Evolutionary conservation across 2,888 invertebrate species (phyloP), one percentile per base, ranked within the genome.

Genomic region (Drosophila quinaria): DNA sequence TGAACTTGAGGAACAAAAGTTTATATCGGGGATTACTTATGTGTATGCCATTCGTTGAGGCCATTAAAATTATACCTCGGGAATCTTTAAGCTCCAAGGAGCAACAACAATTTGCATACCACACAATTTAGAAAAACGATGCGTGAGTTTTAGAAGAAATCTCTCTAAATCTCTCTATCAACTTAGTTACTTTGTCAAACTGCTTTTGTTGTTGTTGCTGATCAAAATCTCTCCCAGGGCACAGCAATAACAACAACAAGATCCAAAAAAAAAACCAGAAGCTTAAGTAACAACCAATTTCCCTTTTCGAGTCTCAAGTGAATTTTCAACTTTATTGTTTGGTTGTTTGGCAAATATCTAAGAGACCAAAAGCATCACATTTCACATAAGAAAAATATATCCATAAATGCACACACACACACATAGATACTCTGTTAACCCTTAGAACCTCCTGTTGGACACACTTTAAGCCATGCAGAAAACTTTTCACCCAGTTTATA

Each of bases 281-380:
- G 37, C n/a, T 17, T 13, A 10, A 59, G 59, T 31, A 61, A 42
- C 35, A 70, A 52, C 42, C 79, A 81, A 74, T 85, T 82, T 62
- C 64, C 69, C 52, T 56, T 62, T 63, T 44, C 15, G 42, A 47
- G 66, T 73, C 82, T 71, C 72, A 51, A 81, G 86, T 77, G 80
- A 81, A 80, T 83, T 77, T 86, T 69, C 74, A 86, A 88, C 74
- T 83, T 83, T 83, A 88, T 86, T 82, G 87, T 80, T 87, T 72
- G 70, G 81, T 78, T 74, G 79, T 75, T 84, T 73, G 73, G 51
- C 60, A 41, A 59, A 64, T 59, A 69, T 50, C 68, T 63, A 31
- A 54, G 55, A 58, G 46, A 47, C 33, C 33, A 22, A 46, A 56
- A 46, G 31, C 42, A 47, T 47, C 41, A 41, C 22, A 41, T 78